A percentile compares a stretch with the other conserved stretches of the same genome.
Evolutionary conservation across 2,113 vertebrate genomes (phyloP).

Genomic region (Microcebus jonahi): DNA sequence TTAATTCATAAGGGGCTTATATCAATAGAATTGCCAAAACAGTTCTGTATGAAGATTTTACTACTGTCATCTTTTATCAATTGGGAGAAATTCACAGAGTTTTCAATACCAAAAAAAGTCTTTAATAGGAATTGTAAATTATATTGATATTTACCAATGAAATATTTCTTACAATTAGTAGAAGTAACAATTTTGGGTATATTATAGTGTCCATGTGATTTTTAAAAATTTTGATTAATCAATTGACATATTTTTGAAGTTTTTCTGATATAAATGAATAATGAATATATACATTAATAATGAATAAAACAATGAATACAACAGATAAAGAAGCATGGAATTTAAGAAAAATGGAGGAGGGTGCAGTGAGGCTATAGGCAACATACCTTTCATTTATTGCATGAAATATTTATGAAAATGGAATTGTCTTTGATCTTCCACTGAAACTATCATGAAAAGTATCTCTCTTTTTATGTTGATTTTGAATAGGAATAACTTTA

Average conservation of each 20-base stretch:
- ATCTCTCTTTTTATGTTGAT: not conserved
- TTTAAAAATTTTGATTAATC: not conserved
- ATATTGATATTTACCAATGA: not conserved
- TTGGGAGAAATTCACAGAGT: not conserved
- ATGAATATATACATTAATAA: not conserved
- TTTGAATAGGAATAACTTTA: not conserved
- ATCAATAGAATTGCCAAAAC: not conserved
- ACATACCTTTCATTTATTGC: not conserved
- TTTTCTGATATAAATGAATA: not conserved
- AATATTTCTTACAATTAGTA: not conserved
- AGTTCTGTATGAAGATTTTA: not conserved
- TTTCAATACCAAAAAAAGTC: not conserved
- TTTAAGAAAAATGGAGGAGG: not conserved
- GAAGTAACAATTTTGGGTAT: not conserved
- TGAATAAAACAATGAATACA: not conserved
- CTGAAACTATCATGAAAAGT: not conserved
- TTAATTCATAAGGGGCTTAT: not conserved
- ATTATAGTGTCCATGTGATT: not conserved
- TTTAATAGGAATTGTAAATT: not conserved
- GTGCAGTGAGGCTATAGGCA: not conserved
- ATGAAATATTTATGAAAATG: not conserved
- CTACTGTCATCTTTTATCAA: not conserved
- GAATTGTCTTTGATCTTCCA: not conserved
- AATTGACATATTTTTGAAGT: not conserved
- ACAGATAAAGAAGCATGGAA: not conserved